These are phyloP conservation scores for Plectropomus leopardus DNA, from an alignment of 2,113 vertebrate species.

Conservation along the genomic window DNA sequence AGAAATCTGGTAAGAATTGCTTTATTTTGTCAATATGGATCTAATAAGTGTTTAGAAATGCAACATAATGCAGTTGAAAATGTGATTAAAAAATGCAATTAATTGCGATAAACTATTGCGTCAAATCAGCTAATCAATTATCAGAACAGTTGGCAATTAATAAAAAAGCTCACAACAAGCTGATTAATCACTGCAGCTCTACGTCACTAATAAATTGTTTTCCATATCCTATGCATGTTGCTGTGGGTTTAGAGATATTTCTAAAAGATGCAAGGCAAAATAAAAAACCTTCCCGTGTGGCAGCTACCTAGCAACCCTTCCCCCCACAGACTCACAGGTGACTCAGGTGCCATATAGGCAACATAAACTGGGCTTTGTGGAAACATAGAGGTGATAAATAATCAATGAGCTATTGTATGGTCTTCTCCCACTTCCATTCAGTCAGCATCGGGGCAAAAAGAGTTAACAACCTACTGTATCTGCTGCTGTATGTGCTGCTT, in stretches of 20 bases:
- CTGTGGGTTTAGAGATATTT: slow-evolving; percentile 3
- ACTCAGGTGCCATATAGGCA: slow-evolving; percentile 36
- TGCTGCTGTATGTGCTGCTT: background rate
- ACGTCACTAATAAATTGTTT: too few species aligned
- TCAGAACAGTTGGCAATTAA: too few species aligned
- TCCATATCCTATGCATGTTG: too few species aligned
- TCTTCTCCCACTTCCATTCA: slow-evolving; percentile 12
- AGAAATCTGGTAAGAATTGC: too few species aligned
- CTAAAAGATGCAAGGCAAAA: background rate
- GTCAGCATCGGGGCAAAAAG: background rate
- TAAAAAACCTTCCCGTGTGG: background rate
- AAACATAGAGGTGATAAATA: slow-evolving; percentile 57
- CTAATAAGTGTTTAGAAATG: too few species aligned
- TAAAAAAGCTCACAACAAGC: too few species aligned
- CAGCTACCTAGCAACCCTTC: slow-evolving; percentile 50
- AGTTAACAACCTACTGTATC: background rate
- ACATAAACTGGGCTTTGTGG: slow-evolving; percentile 34
- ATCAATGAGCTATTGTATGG: slow-evolving; percentile 54
- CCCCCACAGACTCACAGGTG: slow-evolving; percentile 15
- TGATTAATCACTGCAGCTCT: too few species aligned
- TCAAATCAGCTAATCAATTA: too few species aligned
- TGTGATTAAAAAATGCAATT: too few species aligned
- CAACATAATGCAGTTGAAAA: too few species aligned
- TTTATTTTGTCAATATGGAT: too few species aligned
- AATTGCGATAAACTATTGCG: too few species aligned